These are phyloP conservation scores for Catajapyx aquilonaris DNA, from an alignment of 1,140 invertebrate species.

Conservation along the genomic window DNA sequence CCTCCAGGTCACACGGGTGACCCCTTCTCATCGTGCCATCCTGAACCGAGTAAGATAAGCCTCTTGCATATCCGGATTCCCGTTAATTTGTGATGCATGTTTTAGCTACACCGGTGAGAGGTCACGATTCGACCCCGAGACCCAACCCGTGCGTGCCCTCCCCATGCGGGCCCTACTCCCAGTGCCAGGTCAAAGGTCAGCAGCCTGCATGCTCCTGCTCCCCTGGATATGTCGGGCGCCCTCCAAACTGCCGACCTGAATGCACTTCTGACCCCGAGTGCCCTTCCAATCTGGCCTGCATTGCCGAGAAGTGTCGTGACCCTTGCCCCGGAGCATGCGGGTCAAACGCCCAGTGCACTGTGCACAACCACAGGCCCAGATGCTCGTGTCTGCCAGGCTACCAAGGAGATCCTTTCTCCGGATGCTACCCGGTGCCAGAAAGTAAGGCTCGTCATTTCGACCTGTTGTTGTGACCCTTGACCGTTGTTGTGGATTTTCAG, in stretches of 20 bases:
- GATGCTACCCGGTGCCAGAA: constrained; percentile 36
- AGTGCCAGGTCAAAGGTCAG: too few relatives aligned
- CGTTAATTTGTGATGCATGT: too few relatives aligned
- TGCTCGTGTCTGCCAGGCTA: constrained; percentile 18
- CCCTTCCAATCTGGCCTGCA: constrained; percentile 30
- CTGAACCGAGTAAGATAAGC: constrained; percentile 29
- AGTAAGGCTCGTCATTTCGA: too few relatives aligned
- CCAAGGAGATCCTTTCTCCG: constrained; percentile 40
- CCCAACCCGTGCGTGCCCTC: constrained; percentile 44
- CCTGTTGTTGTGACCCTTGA: too few relatives aligned
- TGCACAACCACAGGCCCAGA: constrained; percentile 24
- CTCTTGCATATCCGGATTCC: constrained; percentile 1
- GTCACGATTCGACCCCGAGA: too few relatives aligned
- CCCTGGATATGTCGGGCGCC: too few relatives aligned
- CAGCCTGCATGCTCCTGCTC: too few relatives aligned
- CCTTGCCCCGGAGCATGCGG: too few relatives aligned
- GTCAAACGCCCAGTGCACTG: too few relatives aligned
- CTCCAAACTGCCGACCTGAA: constrained; percentile 39
- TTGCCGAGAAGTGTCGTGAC: too few relatives aligned
- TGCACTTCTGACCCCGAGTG: constrained; percentile 47
- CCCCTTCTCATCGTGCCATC: constrained; percentile 45
- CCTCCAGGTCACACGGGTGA: constrained; percentile 48
- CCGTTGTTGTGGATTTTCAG: neutral
- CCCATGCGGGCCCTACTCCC: constrained; percentile 32
- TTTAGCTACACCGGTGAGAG: too few relatives aligned